These are phyloP conservation scores for Babyrousa celebensis DNA, from an alignment of 2,797 vertebrate species.

Conservation along the genomic window DNA sequence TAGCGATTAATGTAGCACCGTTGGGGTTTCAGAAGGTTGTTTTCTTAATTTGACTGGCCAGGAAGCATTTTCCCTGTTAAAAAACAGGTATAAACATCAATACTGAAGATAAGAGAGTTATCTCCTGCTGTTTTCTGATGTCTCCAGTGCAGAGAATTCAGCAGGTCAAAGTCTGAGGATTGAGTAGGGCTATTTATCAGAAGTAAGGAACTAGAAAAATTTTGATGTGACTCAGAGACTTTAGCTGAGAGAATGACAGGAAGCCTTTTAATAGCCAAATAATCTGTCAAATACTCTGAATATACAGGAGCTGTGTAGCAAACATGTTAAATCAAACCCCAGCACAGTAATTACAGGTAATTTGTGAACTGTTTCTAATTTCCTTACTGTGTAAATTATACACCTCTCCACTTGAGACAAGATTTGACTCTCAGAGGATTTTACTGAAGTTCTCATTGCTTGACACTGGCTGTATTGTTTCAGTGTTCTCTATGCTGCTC, in stretches of 20 bases:
- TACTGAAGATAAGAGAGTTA: constrained; percentile 73
- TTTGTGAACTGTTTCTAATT: constrained; percentile 75
- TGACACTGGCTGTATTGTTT: constrained; percentile 58
- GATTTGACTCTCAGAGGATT: constrained; percentile 61
- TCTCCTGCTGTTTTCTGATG: constrained; percentile 61
- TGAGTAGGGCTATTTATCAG: constrained; percentile 73
- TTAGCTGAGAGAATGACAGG: constrained; percentile 71
- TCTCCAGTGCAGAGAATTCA: constrained; percentile 71
- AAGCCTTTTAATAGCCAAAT: constrained; percentile 80
- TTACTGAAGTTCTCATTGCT: constrained; percentile 57
- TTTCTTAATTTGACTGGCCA: constrained; percentile 84
- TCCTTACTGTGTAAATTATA: constrained; percentile 80
- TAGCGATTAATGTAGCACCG: constrained; percentile 84
- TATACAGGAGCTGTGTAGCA: constrained; percentile 67
- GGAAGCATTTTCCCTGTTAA: constrained; percentile 81
- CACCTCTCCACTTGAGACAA: constrained; percentile 75
- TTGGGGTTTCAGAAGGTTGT: constrained; percentile 79
- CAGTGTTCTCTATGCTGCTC: constrained; percentile 76
- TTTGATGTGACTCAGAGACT: constrained; percentile 63
- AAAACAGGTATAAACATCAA: constrained; percentile 86
- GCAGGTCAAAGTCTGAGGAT: constrained; percentile 64
- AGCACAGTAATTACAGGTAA: constrained; percentile 80
- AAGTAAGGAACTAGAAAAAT: constrained; percentile 81
- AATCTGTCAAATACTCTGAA: constrained; percentile 68
- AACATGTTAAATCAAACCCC: constrained; percentile 78